Conservation (phyloP, 2,113 vertebrate genomes). For the Antechinus flavipes region DNA sequence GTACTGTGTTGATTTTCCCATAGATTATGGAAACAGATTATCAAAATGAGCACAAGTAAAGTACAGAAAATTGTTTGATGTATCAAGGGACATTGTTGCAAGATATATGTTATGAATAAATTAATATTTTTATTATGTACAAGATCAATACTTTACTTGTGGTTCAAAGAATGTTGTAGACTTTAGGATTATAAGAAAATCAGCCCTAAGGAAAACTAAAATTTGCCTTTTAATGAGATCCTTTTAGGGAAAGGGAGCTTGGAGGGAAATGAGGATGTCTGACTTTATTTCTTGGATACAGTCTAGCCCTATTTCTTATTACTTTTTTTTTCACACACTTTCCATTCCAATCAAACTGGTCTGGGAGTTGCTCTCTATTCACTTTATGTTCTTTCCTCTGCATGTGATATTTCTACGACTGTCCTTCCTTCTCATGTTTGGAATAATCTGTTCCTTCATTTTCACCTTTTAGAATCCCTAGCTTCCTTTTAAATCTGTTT, state of each 20-base stretch:
- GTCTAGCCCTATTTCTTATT: neutral
- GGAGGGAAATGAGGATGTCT: neutral
- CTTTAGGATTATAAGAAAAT: constrained; percentile 29
- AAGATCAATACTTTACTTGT: neutral
- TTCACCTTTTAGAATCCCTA: neutral
- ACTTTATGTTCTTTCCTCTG: neutral
- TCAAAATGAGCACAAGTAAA: neutral
- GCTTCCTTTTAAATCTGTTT: neutral
- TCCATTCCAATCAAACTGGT: neutral
- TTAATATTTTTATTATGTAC: neutral
- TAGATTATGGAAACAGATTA: neutral
- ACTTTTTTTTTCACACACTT: neutral
- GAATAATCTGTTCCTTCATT: neutral
- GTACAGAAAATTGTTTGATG: neutral
- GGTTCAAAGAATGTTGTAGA: constrained; percentile 38
- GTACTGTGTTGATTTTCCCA: neutral
- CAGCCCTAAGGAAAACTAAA: neutral
- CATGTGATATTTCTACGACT: neutral
- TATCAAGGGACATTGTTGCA: neutral
- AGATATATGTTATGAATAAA: neutral
- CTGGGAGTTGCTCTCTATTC: neutral
- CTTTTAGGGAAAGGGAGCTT: constrained; percentile 20
- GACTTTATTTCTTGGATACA: constrained; percentile 1
- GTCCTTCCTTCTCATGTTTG: neutral
- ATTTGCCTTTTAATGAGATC: neutral